A percentile compares a stretch with the other conserved stretches of the same genome.
phyloP scores from a whole-genome alignment of 2,888 invertebrate species.

The Oxystoma pomonae region DNA sequence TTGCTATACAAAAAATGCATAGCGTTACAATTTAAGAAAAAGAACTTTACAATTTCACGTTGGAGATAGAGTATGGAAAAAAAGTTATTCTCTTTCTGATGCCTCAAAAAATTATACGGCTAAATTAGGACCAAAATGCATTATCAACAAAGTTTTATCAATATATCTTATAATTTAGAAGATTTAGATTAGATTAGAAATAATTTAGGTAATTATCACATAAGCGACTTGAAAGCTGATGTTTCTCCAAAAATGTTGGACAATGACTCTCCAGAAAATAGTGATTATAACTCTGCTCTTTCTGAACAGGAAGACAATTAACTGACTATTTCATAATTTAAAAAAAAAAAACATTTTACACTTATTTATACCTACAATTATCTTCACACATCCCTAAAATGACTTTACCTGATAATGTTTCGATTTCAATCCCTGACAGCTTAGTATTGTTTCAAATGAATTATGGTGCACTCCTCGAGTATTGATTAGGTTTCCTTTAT shows the following conservation, averaged over 20 bases:
- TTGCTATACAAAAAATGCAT: slow-evolving; percentile 17
- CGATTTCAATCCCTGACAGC: too few relatives aligned
- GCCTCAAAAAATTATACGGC: slow-evolving; percentile 21
- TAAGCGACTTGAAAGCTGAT: slow-evolving; percentile 3
- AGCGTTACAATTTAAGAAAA: slow-evolving; percentile 26
- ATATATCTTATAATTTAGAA: slow-evolving; percentile 22
- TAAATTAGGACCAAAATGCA: slow-evolving; percentile 26
- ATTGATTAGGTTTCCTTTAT: too few relatives aligned
- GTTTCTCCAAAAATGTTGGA: background rate
- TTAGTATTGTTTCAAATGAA: too few relatives aligned
- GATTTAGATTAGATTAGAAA: slow-evolving; percentile 18
- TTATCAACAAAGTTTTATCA: slow-evolving; percentile 21
- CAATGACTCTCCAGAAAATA: background rate
- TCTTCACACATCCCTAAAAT: too few relatives aligned
- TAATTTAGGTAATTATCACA: slow-evolving; percentile 25
- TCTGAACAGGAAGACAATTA: background rate
- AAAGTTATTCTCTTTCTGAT: slow-evolving; percentile 22
- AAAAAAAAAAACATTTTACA: background rate
- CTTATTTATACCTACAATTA: too few relatives aligned
- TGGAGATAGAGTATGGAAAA: slow-evolving; percentile 26
- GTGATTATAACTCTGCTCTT: background rate
- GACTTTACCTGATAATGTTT: too few relatives aligned
- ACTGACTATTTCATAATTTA: background rate
- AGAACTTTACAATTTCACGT: slow-evolving; percentile 20
- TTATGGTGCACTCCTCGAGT: too few relatives aligned